Conservation (phyloP, 2,797 vertebrate genomes). For the Amphiprion clarkii region DNA sequence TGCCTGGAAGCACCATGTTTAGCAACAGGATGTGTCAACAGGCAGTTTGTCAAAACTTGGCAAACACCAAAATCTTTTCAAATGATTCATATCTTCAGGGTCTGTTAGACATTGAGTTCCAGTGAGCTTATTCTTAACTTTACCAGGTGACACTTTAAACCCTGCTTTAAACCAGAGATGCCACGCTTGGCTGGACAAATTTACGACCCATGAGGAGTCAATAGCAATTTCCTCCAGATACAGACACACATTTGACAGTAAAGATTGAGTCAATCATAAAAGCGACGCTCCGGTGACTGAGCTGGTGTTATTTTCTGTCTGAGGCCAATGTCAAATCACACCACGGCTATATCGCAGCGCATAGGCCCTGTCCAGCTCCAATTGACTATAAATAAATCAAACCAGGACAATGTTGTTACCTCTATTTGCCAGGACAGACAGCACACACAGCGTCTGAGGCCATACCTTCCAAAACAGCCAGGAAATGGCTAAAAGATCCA, state of each 20-base stretch:
- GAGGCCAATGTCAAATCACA: constrained; percentile 32
- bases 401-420: background rate
- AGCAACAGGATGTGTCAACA: no score
- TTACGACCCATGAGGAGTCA: background rate
- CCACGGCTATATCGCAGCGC: background rate
- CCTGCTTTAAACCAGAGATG: background rate
- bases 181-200: background rate
- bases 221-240: background rate
- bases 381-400: constrained; percentile 41
- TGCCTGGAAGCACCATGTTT: no score
- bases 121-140: background rate
- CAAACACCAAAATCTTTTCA: no score
- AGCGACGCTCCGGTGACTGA: background rate
- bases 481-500: constrained; percentile 32
- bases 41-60: no score
- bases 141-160: background rate
- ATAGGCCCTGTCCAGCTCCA: constrained; percentile 1
- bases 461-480: constrained; percentile 61
- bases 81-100: no score
- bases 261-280: background rate
- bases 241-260: background rate
- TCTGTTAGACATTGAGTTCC: background rate
- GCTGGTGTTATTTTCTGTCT: background rate
- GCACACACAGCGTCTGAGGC: background rate
- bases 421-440: background rate